Percentiles rank a stretch among this genome's conserved stretches.
Conservation (phyloP, 1,140 invertebrate species). For the Tetramorium alpestre region DNA sequence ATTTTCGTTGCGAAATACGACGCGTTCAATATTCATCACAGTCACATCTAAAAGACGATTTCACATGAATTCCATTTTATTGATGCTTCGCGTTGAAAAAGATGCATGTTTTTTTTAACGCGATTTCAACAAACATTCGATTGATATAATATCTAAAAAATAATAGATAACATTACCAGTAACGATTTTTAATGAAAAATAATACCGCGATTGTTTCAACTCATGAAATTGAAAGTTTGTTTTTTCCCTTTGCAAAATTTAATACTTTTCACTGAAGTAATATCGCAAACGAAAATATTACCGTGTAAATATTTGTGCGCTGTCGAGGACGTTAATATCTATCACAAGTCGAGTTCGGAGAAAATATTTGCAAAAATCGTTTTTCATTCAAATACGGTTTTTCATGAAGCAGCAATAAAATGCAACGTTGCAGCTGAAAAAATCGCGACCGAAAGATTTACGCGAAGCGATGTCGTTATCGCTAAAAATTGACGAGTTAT, state of each 20-base stretch:
- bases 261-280: neutral
- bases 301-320: neutral
- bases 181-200: neutral
- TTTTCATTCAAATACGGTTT: neutral
- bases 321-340: neutral
- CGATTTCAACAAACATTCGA: neutral
- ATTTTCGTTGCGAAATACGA: slow-evolving; percentile 6
- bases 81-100: neutral
- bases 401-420: neutral
- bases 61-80: neutral
- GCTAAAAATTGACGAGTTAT: slow-evolving; percentile 2
- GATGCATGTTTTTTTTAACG: neutral
- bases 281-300: neutral
- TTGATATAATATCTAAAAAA: neutral
- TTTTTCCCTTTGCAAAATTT: neutral
- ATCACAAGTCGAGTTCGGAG: neutral
- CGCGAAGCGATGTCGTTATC: slow-evolving; percentile 14
- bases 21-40: slow-evolving; percentile 16
- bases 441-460: neutral
- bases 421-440: neutral
- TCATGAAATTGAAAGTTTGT: neutral
- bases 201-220: neutral
- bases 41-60: neutral
- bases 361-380: neutral
- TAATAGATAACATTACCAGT: neutral